Evolutionary conservation across 2,797 vertebrate genomes (phyloP).

Genomic region (Gadopsis marmoratus): DNA sequence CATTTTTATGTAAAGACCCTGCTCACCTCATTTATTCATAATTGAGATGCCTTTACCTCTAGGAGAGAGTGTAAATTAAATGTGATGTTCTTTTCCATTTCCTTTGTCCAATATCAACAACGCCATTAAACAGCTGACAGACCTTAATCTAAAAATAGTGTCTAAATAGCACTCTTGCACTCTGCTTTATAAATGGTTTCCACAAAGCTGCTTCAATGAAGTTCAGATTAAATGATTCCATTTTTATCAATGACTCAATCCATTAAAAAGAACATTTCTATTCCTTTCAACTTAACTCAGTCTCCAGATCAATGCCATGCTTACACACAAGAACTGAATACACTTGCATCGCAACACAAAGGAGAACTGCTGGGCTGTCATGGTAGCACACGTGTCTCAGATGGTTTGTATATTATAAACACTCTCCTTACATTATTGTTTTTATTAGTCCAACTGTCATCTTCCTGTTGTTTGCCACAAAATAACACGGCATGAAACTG

Average conservation of each 20-base stretch:
- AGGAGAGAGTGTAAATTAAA: slow-evolving; percentile 30
- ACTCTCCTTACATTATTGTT: not conserved
- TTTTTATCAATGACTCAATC: slow-evolving; percentile 60
- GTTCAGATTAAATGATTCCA: slow-evolving; percentile 50
- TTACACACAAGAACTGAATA: slow-evolving; percentile 33
- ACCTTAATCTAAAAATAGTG: slow-evolving; percentile 39
- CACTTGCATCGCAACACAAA: slow-evolving; percentile 37
- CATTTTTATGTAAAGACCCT: not conserved
- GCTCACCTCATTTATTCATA: slow-evolving; percentile 11
- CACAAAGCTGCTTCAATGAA: slow-evolving; percentile 46
- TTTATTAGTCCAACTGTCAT: slow-evolving; percentile 7
- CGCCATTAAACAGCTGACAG: slow-evolving; percentile 38
- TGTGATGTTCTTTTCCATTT: slow-evolving; percentile 17
- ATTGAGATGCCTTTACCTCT: slow-evolving; percentile 28
- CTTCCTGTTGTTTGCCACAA: slow-evolving; percentile 17
- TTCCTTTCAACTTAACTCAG: slow-evolving; percentile 46
- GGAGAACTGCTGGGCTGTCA: slow-evolving; percentile 9
- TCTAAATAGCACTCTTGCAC: slow-evolving; percentile 39
- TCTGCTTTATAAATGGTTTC: slow-evolving; percentile 46
- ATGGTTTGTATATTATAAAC: slow-evolving; percentile 40
- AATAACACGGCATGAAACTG: slow-evolving; percentile 24
- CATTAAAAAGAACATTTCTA: slow-evolving; percentile 45
- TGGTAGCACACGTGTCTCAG: not conserved
- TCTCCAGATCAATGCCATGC: slow-evolving; percentile 45
- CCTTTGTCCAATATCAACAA: slow-evolving; percentile 3